Base-by-base conservation (phyloP, 2,888 invertebrate species). In the Campoplex capitator region DNA sequence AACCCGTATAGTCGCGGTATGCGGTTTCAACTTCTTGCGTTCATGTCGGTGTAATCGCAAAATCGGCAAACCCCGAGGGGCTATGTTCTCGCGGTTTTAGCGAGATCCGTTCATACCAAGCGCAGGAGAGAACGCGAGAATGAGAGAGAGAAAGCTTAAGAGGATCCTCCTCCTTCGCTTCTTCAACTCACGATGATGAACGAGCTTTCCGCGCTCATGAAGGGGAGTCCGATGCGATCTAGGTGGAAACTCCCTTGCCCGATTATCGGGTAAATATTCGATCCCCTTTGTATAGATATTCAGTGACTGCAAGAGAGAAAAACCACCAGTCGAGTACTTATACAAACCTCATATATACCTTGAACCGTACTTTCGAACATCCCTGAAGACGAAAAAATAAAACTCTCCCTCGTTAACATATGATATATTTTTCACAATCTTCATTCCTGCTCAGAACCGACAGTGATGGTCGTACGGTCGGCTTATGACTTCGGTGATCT, bases 251-350 rank as follows among this genome's bases (percentile, higher is more conserved):
- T 73, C 73, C 56, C 23, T 35, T 56, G 67, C 83, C 62, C 86
- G 81, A 82, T 87, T 84, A 87, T 87, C 86, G 84, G 70, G 28
- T 84, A 87, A 87, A 87, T 84, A 86, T 87, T 84, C 84, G 74
- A n/a, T 32, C 73, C 51, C 77, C 23, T 23, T 45, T 82, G 73
- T 83, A 76, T 65, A 82, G 73, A 83, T 75, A 73, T 65, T 54
- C 54, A 45, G 16, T 23, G 9, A 75, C 13, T 38, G 38, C 58
- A 9, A 62, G 62, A 68, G 56, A 70, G 75, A 54, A 83, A 23
- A 79, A 62, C 80, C 80, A 73, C 67, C 71, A 78, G 78, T 75
- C 76, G 62, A 84, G 84, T 78, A 68, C 70, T 81, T 84, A 62
- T 74, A 74, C 78, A 76, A 65, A 67, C 68, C 70, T 54, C 54